Evolutionary conservation across 2,888 invertebrate species (phyloP).

Genomic region (Chrysolina haemoptera): DNA sequence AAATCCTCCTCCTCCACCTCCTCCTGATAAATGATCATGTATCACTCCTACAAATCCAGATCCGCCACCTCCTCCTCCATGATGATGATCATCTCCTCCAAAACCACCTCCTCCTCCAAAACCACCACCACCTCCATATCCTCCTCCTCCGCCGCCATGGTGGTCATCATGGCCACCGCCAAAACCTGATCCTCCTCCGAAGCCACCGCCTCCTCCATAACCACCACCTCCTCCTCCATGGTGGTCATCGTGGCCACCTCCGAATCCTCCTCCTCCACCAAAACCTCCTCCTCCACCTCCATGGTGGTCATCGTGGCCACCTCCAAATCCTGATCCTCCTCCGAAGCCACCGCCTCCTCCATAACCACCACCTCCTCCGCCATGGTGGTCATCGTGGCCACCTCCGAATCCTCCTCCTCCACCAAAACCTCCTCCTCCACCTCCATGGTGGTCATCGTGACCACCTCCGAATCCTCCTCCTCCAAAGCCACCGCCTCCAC

Average conservation of each 20-base stretch:
- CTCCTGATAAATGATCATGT: conserved; percentile 7
- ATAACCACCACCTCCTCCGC: conserved; percentile 26
- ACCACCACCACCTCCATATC: conserved; percentile 24
- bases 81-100: conserved; percentile 25
- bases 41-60: not conserved
- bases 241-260: conserved; percentile 25
- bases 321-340: conserved; percentile 25
- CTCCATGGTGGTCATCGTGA: conserved; percentile 36
- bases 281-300: conserved; percentile 33
- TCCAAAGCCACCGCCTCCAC: conserved; percentile 20
- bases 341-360: conserved; percentile 29
- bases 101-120: conserved; percentile 17
- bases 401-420: not conserved
- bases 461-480: conserved; percentile 35
- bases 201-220: conserved; percentile 24
- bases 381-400: conserved; percentile 21
- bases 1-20: conserved; percentile 17
- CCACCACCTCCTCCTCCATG: conserved; percentile 26
- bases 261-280: not conserved
- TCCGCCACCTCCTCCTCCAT: conserved; percentile 30
- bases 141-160: conserved; percentile 25
- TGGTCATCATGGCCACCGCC: conserved; percentile 21
- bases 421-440: conserved; percentile 31
- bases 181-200: conserved; percentile 26
- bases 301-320: conserved; percentile 14